Conservation (phyloP, 1,140 invertebrate genomes). For the Nephotettix cincticeps region DNA sequence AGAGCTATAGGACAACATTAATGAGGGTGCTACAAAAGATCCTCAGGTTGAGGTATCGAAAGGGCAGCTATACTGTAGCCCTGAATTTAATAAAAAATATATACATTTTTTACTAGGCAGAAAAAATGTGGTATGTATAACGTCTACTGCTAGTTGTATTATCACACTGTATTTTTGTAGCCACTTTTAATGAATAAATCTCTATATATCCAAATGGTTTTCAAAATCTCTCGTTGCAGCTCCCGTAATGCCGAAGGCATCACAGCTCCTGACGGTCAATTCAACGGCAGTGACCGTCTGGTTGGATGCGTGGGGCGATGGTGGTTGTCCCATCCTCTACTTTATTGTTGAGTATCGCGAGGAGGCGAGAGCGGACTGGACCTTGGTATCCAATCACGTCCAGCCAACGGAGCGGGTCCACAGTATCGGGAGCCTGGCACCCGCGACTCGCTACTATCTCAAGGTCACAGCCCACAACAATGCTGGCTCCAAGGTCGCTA, state of each 20-base stretch:
- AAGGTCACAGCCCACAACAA: constrained; percentile 89
- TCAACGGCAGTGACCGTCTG: constrained; percentile 86
- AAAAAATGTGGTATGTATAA: no score
- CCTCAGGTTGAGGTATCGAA: no score
- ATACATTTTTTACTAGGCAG: no score
- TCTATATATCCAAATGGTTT: no score
- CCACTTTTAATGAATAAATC: no score
- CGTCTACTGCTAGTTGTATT: no score
- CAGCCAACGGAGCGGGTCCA: constrained; percentile 74
- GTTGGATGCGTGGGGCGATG: constrained; percentile 84
- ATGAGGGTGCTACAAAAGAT: no score
- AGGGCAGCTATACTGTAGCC: no score
- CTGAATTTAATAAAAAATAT: no score
- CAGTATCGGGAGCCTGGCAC: constrained; percentile 74
- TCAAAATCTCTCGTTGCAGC: no score
- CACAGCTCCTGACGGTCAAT: constrained; percentile 83
- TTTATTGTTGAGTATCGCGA: constrained; percentile 81
- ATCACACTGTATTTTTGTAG: no score
- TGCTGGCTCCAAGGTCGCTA: constrained; percentile 81
- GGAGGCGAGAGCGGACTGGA: constrained; percentile 57
- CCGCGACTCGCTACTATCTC: constrained; percentile 85
- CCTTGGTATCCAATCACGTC: constrained; percentile 72
- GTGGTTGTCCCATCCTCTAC: constrained; percentile 84
- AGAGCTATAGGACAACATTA: no score
- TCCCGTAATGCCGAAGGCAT: constrained; percentile 75